Base-by-base conservation (phyloP, 2,888 invertebrate species). In the Drosophila differens region DNA sequence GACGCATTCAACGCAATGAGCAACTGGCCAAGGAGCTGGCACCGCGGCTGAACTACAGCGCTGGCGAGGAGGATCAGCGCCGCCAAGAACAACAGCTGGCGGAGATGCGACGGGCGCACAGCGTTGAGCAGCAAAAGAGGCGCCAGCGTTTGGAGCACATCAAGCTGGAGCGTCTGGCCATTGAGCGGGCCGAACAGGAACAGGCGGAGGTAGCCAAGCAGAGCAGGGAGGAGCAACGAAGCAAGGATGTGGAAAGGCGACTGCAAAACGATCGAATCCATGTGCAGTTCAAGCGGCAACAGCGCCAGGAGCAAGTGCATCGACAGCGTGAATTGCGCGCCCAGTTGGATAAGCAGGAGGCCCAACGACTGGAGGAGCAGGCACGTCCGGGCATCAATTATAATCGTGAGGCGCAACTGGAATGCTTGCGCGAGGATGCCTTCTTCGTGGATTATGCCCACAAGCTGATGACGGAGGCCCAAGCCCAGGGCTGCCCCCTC, bases 41-140 rank as follows among this genome's bases (percentile, higher is more conserved):
- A 58, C 93, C 93, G 0, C 93, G 94, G 0, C 93, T 94, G 35
- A 93, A 93, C 19, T 93, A 91, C 32, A 93, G 94, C 1, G 93
- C 93, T 2, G 92, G 90, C 1, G 90, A 91, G 54, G 90, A 91
- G 55, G 95, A 95, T 44, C 93, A 94, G 25, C 94, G 92, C n/a
- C 93, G 94, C 0, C 83, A 94, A 0, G 92, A 94, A 22, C 94
- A 94, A 39, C 95, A 95, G 19, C 82, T 94, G 33, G 92, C 91
- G 19, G 95, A 95, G 91, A 91, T 91, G 83, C 93, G 93, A 12
- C 87, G 92, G 19, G 91, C 91, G 83, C 93, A 93, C 79, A 93
- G 92, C 19, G 91, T 91, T 10, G 91, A 92, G 64, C 93, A 93
- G 68, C 85, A 86, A 47, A 87, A 88, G 5, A 89, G 88, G n/a